A percentile compares a stretch with the other conserved stretches of the same genome.
Evolutionary conservation across 1,140 invertebrate genomes (phyloP).

Genomic region (Euura saliciscinereae): DNA sequence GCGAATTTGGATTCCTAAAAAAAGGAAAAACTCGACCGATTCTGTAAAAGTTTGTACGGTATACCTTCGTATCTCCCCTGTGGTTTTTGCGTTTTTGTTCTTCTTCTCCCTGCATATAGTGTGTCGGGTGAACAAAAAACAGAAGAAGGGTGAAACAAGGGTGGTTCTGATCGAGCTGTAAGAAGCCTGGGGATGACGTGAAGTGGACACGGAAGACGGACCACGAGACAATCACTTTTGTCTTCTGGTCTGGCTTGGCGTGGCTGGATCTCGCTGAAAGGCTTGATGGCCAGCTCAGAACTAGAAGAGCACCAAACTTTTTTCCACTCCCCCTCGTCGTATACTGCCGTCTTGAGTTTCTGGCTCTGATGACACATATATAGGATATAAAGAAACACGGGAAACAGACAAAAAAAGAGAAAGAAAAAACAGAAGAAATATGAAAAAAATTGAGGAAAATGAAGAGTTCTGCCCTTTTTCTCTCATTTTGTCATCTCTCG

Average conservation of each 20-base stretch:
- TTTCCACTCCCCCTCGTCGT: not conserved
- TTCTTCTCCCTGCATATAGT: too few species aligned
- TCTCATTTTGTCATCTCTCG: too few species aligned
- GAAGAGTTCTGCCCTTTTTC: too few species aligned
- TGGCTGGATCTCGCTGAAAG: too few species aligned
- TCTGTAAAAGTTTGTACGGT: too few species aligned
- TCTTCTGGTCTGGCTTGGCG: not conserved
- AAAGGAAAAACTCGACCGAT: too few species aligned
- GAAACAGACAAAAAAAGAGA: not conserved
- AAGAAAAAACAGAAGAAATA: not conserved
- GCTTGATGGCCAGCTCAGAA: too few species aligned
- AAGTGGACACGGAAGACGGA: conserved; percentile 3
- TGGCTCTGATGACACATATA: not conserved
- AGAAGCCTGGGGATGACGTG: not conserved
- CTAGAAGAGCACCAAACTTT: not conserved
- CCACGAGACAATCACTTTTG: conserved; percentile 1
- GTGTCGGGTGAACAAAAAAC: too few species aligned
- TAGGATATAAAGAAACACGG: not conserved
- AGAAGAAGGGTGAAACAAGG: not conserved
- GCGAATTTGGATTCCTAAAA: too few species aligned
- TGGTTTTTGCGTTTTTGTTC: too few species aligned
- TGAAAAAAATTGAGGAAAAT: not conserved
- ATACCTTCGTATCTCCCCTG: too few species aligned
- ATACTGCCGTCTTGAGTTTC: not conserved
- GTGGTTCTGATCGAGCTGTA: not conserved